Evolutionary conservation across 2,113 vertebrate species (phyloP).

Genomic region (Struthidea cinerea): DNA sequence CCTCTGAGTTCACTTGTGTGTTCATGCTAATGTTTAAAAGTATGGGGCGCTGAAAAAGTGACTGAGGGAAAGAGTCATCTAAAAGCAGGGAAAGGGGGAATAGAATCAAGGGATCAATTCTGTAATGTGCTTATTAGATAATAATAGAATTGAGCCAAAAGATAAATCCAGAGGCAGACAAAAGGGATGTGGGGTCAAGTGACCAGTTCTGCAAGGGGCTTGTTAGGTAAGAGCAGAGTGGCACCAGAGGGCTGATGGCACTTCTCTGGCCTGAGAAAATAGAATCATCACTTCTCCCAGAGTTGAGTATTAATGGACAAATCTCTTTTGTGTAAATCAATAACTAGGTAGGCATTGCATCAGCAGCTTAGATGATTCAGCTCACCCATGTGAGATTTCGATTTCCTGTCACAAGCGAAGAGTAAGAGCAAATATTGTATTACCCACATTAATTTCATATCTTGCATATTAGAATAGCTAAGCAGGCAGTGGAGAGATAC

Average conservation of each 20-base stretch:
- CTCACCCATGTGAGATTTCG: neutral
- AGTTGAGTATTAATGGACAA: neutral
- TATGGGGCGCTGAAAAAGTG: neutral
- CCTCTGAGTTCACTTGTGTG: neutral
- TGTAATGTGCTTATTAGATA: neutral
- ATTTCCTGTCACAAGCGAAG: neutral
- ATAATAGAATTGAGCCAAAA: neutral
- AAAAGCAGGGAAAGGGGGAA: neutral
- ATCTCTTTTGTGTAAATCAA: neutral
- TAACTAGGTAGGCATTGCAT: neutral
- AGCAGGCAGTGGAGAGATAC: neutral
- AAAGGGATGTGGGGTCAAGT: neutral
- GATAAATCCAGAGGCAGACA: neutral
- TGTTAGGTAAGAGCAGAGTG: neutral
- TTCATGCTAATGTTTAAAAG: neutral
- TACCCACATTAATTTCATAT: neutral
- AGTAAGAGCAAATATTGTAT: neutral
- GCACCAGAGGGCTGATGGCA: neutral
- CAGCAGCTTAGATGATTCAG: neutral
- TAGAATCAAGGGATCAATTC: neutral
- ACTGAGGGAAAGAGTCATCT: neutral
- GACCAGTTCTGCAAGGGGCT: neutral
- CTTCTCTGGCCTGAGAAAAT: neutral
- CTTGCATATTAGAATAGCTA: neutral
- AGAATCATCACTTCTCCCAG: neutral